These are phyloP conservation scores for Hypselothyrea guttata DNA, from an alignment of 2,888 invertebrate species.

Conservation along the genomic window DNA sequence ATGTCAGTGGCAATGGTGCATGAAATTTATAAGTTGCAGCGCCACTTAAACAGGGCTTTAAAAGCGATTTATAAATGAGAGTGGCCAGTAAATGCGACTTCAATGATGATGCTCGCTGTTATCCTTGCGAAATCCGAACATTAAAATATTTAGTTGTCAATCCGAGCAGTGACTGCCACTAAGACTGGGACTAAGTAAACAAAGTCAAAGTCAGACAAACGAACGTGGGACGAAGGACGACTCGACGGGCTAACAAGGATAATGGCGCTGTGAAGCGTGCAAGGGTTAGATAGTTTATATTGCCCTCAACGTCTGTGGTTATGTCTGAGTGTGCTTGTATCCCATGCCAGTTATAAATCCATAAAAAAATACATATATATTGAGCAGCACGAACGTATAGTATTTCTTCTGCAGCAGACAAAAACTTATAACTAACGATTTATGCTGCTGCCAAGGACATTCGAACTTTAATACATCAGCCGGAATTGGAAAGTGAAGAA, in stretches of 20 bases:
- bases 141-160: conserved; percentile 65
- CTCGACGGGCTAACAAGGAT: conserved; percentile 40
- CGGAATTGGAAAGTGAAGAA: not conserved
- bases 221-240: conserved; percentile 34
- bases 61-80: conserved; percentile 13
- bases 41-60: conserved; percentile 15
- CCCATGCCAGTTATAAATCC: conserved; percentile 35
- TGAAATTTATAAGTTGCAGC: conserved; percentile 40
- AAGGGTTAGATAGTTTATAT: conserved; percentile 24
- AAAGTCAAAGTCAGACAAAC: conserved; percentile 35
- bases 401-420: conserved; percentile 10
- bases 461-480: conserved; percentile 30
- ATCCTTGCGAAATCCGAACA: conserved; percentile 56
- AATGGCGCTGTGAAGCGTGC: conserved; percentile 32
- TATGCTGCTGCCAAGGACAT: conserved; percentile 57
- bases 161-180: conserved; percentile 16
- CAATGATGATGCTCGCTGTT: conserved; percentile 37
- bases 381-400: conserved; percentile 21
- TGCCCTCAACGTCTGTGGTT: conserved; percentile 3
- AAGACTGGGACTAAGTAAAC: conserved; percentile 36
- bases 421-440: conserved; percentile 48
- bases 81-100: not conserved
- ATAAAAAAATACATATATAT: conserved; percentile 41
- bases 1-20: conserved; percentile 11
- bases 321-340: not conserved